A percentile compares a stretch with the other conserved stretches of the same genome.
These are phyloP conservation scores for Microplitis deprimator DNA, from an alignment of 2,888 invertebrate species.

Conservation along the genomic window DNA sequence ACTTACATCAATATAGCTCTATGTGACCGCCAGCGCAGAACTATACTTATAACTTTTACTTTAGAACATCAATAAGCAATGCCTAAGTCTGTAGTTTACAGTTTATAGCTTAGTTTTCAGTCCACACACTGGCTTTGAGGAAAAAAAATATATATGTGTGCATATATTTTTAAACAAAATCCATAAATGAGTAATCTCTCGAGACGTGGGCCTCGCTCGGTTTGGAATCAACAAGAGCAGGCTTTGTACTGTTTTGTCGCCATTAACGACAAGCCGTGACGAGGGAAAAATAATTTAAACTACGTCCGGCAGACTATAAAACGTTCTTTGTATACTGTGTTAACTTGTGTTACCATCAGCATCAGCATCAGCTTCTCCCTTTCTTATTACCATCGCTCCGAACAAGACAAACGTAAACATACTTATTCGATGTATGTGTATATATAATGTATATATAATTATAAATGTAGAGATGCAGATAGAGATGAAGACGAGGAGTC, in stretches of 20 bases:
- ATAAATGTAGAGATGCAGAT: conserved; percentile 68
- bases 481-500: conserved; percentile 42
- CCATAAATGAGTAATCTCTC: conserved; percentile 40
- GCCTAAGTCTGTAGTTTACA: neutral
- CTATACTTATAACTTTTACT: neutral
- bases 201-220: conserved; percentile 25
- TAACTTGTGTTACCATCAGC: conserved; percentile 45
- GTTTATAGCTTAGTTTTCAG: neutral
- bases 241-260: conserved; percentile 70
- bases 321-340: conserved; percentile 63
- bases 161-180: neutral
- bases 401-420: conserved; percentile 69
- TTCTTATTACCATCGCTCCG: no score
- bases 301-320: conserved; percentile 66
- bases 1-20: conserved; percentile 27
- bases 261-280: conserved; percentile 62
- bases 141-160: no score
- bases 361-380: conserved; percentile 25
- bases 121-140: no score
- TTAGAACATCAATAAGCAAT: neutral
- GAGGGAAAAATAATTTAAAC: conserved; percentile 59
- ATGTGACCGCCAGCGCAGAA: neutral
- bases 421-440: neutral
- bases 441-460: neutral
- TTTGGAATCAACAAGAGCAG: conserved; percentile 66